Percentiles rank a stretch among this genome's conserved stretches.
These are phyloP conservation scores for Camponotus vicinus DNA, from an alignment of 1,140 invertebrate genomes.

Conservation along the genomic window DNA sequence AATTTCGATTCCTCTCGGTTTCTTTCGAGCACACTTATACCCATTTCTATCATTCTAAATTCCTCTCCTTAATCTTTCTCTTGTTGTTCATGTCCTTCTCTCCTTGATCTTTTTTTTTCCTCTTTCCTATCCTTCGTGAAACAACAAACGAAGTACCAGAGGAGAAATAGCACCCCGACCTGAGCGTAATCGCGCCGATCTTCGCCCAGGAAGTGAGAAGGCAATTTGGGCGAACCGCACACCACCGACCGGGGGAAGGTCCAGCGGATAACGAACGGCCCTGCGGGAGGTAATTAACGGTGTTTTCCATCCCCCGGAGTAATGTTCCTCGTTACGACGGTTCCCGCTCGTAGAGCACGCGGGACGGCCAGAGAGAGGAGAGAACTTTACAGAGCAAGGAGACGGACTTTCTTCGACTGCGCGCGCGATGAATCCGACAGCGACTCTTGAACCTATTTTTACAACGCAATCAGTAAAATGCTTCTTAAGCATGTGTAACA, in stretches of 20 bases:
- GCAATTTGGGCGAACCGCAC: slow-evolving; percentile 83
- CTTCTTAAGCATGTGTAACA: background rate
- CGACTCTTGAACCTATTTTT: background rate
- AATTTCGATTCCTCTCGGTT: slow-evolving; percentile 64
- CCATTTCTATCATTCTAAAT: slow-evolving; percentile 64
- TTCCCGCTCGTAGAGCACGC: slow-evolving; percentile 71
- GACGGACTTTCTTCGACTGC: slow-evolving; percentile 50
- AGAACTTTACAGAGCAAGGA: slow-evolving; percentile 38
- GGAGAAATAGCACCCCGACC: slow-evolving; percentile 46
- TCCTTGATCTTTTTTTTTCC: background rate
- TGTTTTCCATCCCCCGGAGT: slow-evolving; percentile 81
- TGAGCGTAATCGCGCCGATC: slow-evolving; percentile 80
- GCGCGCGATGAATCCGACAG: background rate
- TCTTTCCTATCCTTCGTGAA: slow-evolving; percentile 59
- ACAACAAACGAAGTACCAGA: slow-evolving; percentile 78
- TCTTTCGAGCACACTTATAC: slow-evolving; percentile 44
- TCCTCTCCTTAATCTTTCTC: slow-evolving; percentile 53
- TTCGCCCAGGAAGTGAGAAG: slow-evolving; percentile 83
- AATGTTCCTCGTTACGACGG: slow-evolving; percentile 84
- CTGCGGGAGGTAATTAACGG: slow-evolving; percentile 84
- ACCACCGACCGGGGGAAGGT: slow-evolving; percentile 69
- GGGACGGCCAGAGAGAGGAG: slow-evolving; percentile 10
- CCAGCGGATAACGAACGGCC: slow-evolving; percentile 83
- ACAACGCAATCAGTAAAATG: background rate
- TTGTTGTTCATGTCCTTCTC: background rate